Conservation (phyloP, 2,113 vertebrate genomes). For the Scophthalmus maximus region DNA sequence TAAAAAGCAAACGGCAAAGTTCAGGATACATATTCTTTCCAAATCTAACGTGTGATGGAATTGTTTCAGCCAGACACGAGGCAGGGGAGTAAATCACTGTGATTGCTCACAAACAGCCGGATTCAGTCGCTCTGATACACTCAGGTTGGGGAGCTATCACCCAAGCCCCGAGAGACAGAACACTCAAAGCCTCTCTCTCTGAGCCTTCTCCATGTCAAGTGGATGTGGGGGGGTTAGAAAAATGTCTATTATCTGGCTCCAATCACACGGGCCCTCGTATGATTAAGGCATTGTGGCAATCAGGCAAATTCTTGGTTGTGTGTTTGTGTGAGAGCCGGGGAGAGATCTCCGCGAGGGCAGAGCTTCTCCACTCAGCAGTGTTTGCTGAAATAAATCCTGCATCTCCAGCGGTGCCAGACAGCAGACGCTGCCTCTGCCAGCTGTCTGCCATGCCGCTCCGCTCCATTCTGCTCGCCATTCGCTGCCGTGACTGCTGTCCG, state of each 20-base stretch:
- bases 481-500: slow-evolving; percentile 73
- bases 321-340: slow-evolving; percentile 43
- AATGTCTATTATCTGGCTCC: slow-evolving; percentile 67
- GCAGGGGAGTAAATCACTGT: slow-evolving; percentile 64
- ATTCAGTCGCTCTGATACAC: slow-evolving; percentile 48
- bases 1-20: slow-evolving; percentile 31
- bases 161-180: slow-evolving; percentile 71
- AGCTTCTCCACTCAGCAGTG: slow-evolving; percentile 70
- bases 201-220: slow-evolving; percentile 75
- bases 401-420: slow-evolving; percentile 78
- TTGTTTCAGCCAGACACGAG: slow-evolving; percentile 50
- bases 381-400: slow-evolving; percentile 80
- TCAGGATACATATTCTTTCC: slow-evolving; percentile 29
- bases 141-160: slow-evolving; percentile 77
- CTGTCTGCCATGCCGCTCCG: slow-evolving; percentile 76
- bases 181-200: slow-evolving; percentile 61
- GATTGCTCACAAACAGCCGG: slow-evolving; percentile 68
- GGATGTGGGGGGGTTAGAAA: slow-evolving; percentile 52
- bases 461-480: slow-evolving; percentile 67
- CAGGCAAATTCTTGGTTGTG: slow-evolving; percentile 69
- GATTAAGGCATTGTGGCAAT: slow-evolving; percentile 78
- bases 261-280: slow-evolving; percentile 69
- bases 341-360: slow-evolving; percentile 64
- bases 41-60: slow-evolving; percentile 50
- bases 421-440: slow-evolving; percentile 79